Evolutionary conservation across 2,888 invertebrate genomes (phyloP), one percentile per base, ranked within the genome.

Genomic region (Biston betularia): DNA sequence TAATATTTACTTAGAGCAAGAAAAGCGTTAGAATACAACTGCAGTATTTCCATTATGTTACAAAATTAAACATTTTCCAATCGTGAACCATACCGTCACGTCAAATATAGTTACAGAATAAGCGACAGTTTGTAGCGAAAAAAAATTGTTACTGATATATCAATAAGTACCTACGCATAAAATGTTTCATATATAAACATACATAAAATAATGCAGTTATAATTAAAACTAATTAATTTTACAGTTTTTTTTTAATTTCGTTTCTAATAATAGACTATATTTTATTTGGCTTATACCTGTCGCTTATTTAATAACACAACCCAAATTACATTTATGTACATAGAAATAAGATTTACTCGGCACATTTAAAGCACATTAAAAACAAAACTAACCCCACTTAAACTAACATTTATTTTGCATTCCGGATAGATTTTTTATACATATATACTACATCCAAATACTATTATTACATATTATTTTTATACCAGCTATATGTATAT

Each of bases 1-100:
- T 81, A 38, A 6, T 38, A 84, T 79, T 76, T 86, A 86, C 86
- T 72, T 89, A 90, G 88, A 92, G 85, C 84, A 77, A 83, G 79
- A 76, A 65, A 87, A 87, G 86, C 88, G 59, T 49, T 45, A 52
- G 11, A 12, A 54, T 42, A 14, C n/a, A n/a, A n/a, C 15, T 55
- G 57, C 48, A 60, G 24, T 59, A 55, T 59, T 53, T 56, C 61
- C 60, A 48, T 11, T 58, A 58, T 49, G 8, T 12, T 58, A 33
- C 49, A 48, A 38, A 49, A 58, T 42, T 14, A 54, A 54, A 54
- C 24, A 11, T 14, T n/a, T 42, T 44, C n/a, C 40, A n/a, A 15
- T 42, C 54, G 11, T 12, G 54, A 33, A 0, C 4, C 12, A 33
- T 24, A 42, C 42, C 55, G 12, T 10, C n/a, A 56, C 15, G 14